Evolutionary conservation across 2,888 invertebrate genomes (phyloP), one percentile per base, ranked within the genome.

Genomic region (Chrysotoxum bicinctum): DNA sequence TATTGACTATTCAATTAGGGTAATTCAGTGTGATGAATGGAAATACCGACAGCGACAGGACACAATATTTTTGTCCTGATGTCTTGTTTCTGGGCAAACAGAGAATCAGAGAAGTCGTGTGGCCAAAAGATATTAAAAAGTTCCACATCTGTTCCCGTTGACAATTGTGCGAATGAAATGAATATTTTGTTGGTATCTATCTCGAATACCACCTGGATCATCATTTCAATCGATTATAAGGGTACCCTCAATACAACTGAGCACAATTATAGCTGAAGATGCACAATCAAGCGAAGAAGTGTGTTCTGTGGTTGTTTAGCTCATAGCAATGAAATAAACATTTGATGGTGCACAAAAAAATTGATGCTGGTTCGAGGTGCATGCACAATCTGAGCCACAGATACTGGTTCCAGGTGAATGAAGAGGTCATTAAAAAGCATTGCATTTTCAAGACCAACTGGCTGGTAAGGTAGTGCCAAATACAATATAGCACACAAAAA

Each of bases 1-100:
- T 82, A 82, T 86, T 86, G 74, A 86, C 77, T 86, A 78, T 82
- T 82, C 86, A 86, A 86, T 82, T 86, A 77, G 70, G 74, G 48
- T 70, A 74, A 70, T 85, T 66, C 82, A 74, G 43, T 76, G 60
- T 58, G 70, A 70, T 78, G 69, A 81, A 76, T 48, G 21, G 48
- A 23, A 21, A 48, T 21, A 50, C 45, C 64, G 30, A 74, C 70
- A 50, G 35, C 3, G 14, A 37, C 21, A 37, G 78, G 82, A 78
- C 48, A 23, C 45, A 56, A 43, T 43, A 12, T 62, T 62, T 23
- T 43, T 43, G 40, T 35, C 35, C 48, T 72, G 58, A 74, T 68
- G 30, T 62, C 54, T 73, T 60, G 30, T 48, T 14, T 19, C 12
- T 52, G 10, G 23, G 56, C 58, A 85, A 80, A 81, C 54, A 85